Percentiles rank a stretch among this genome's conserved stretches.
These are phyloP conservation scores for Amphiprion clarkii DNA, from an alignment of 2,797 vertebrate genomes.

Conservation along the genomic window DNA sequence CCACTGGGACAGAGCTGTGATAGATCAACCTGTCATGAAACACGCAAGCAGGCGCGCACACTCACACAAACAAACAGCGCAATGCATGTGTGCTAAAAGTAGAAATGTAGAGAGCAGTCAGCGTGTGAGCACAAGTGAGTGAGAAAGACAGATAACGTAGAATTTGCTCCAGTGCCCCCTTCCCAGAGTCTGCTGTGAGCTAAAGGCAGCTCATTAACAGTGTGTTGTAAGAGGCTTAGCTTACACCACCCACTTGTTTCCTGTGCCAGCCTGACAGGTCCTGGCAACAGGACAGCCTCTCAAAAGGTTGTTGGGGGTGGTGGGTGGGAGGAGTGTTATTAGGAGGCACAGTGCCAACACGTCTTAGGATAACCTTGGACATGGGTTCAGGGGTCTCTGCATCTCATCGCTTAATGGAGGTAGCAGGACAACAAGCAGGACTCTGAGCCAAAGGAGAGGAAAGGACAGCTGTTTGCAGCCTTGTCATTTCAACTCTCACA, in stretches of 20 bases:
- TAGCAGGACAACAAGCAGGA: slow-evolving; percentile 55
- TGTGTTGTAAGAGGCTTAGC: slow-evolving; percentile 72
- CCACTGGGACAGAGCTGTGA: slow-evolving; percentile 80
- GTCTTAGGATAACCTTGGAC: slow-evolving; percentile 78
- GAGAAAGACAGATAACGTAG: slow-evolving; percentile 51
- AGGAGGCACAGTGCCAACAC: slow-evolving; percentile 70
- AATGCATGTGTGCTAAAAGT: slow-evolving; percentile 47
- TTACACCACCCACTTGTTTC: slow-evolving; percentile 75
- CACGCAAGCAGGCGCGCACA: slow-evolving; percentile 33
- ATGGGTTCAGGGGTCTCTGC: slow-evolving; percentile 75
- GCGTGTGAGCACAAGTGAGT: slow-evolving; percentile 37
- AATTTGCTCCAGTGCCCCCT: slow-evolving; percentile 56
- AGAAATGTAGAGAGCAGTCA: slow-evolving; percentile 36
- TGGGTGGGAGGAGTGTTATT: slow-evolving; percentile 57
- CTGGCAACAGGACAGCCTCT: slow-evolving; percentile 72
- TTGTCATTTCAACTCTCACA: slow-evolving; percentile 23
- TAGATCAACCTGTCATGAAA: slow-evolving; percentile 79
- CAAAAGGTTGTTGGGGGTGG: slow-evolving; percentile 58
- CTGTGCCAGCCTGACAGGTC: slow-evolving; percentile 77
- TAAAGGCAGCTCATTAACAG: slow-evolving; percentile 82
- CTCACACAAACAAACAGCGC: neutral
- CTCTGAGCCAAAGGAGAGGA: slow-evolving; percentile 38
- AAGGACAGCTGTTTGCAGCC: slow-evolving; percentile 59
- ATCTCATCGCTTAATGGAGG: slow-evolving; percentile 75
- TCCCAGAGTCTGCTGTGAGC: slow-evolving; percentile 68